Evolutionary conservation across 2,113 vertebrate species (phyloP).

Genomic region (Lamprotornis superbus): DNA sequence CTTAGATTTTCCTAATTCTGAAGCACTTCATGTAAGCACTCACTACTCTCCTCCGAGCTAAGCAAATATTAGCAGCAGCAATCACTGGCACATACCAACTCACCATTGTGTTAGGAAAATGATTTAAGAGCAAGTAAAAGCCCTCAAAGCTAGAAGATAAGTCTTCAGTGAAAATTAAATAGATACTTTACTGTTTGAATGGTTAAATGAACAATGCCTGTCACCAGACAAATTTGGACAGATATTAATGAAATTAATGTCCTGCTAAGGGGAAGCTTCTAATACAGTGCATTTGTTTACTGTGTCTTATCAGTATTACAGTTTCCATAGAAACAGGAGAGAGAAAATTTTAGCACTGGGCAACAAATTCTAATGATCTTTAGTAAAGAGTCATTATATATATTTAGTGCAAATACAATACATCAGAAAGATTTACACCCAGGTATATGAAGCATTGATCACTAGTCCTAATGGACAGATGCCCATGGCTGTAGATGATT

Average conservation of each 20-base stretch:
- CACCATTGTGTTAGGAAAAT: neutral
- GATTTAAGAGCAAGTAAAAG: neutral
- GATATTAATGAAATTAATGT: constrained; percentile 26
- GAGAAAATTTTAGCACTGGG: constrained; percentile 31
- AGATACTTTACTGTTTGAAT: neutral
- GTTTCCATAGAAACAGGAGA: constrained; percentile 64
- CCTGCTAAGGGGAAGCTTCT: neutral
- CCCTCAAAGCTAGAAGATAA: neutral
- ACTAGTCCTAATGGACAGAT: neutral
- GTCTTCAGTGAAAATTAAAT: neutral
- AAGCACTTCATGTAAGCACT: neutral
- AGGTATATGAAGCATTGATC: neutral
- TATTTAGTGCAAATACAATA: neutral
- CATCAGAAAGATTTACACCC: neutral
- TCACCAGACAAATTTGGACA: neutral
- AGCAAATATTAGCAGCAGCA: neutral
- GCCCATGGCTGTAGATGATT: neutral
- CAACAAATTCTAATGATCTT: constrained; percentile 46
- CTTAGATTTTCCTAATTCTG: neutral
- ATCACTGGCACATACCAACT: neutral
- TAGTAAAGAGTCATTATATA: neutral
- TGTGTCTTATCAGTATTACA: constrained; percentile 27
- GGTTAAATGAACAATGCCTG: neutral
- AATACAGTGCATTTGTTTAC: constrained; percentile 50
- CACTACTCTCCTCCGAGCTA: neutral